A percentile compares a stretch with the other conserved stretches of the same genome.
These are phyloP conservation scores for Lasioglossum marginatum DNA, from an alignment of 2,888 invertebrate genomes.

Conservation along the genomic window DNA sequence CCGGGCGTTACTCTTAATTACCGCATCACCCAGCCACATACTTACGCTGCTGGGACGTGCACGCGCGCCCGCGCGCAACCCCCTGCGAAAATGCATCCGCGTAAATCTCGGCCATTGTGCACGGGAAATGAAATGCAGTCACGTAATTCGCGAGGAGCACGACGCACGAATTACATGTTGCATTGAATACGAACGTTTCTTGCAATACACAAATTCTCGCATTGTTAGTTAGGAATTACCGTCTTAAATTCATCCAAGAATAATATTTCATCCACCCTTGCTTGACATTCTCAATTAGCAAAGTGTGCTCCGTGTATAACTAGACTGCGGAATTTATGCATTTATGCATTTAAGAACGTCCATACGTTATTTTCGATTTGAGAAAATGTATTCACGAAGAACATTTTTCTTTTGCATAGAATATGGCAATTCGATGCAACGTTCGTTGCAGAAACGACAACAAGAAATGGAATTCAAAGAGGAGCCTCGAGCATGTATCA, in stretches of 20 bases:
- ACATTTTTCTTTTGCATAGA: no score
- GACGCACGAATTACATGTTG: not conserved
- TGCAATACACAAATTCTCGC: not conserved
- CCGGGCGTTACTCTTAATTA: slow-evolving; percentile 18
- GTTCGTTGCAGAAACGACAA: not conserved
- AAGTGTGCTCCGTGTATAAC: not conserved
- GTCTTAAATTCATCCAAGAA: not conserved
- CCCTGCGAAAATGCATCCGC: not conserved
- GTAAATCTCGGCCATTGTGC: not conserved
- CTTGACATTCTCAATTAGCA: not conserved
- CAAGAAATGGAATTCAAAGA: not conserved
- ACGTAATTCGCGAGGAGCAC: not conserved
- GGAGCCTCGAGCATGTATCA: not conserved
- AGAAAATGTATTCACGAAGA: no score
- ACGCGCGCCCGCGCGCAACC: not conserved
- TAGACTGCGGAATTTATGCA: not conserved
- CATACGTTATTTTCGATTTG: no score
- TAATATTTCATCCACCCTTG: not conserved
- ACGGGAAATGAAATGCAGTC: slow-evolving; percentile 4
- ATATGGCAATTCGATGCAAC: no score
- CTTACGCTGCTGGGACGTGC: not conserved
- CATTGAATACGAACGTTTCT: not conserved
- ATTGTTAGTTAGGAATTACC: not conserved
- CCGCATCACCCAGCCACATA: slow-evolving; percentile 13
- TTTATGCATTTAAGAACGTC: no score